phyloP scores from a whole-genome alignment of 2,797 vertebrate genomes.

The Remorina albescens region DNA sequence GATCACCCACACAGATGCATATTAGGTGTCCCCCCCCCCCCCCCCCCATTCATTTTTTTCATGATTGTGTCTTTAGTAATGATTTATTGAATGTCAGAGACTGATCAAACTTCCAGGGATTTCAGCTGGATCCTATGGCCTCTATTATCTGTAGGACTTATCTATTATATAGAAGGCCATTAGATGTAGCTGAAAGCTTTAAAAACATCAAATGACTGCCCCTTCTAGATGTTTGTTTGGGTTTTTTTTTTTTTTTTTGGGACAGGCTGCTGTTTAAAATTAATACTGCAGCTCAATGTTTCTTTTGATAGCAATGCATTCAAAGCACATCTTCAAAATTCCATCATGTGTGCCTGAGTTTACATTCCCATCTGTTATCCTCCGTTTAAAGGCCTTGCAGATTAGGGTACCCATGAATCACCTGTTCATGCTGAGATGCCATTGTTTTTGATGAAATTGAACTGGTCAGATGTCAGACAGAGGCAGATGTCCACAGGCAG shows the following conservation, averaged over 20 bases:
- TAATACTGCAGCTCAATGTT: background rate
- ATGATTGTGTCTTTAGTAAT: background rate
- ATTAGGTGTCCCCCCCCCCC: too few relatives aligned
- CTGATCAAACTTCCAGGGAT: background rate
- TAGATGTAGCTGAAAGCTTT: background rate
- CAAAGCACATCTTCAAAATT: background rate
- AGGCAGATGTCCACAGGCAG: slow-evolving; percentile 10
- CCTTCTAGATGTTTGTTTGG: too few relatives aligned
- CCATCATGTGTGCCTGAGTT: background rate
- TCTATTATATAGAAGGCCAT: background rate
- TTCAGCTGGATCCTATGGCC: background rate
- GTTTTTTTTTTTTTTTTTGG: too few relatives aligned
- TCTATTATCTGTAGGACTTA: background rate
- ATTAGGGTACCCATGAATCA: background rate
- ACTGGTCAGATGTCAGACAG: slow-evolving; percentile 30
- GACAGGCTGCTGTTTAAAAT: background rate
- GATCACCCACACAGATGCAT: too few relatives aligned
- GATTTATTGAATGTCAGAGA: background rate
- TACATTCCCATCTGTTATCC: background rate
- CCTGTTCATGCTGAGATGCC: background rate
- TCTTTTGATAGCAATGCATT: background rate
- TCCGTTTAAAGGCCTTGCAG: background rate
- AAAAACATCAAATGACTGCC: background rate
- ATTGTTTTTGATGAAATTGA: slow-evolving; percentile 18
- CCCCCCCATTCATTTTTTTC: too few relatives aligned